Evolutionary conservation across 2,113 vertebrate genomes (phyloP).

Genomic region (Pterocles burchelli): DNA sequence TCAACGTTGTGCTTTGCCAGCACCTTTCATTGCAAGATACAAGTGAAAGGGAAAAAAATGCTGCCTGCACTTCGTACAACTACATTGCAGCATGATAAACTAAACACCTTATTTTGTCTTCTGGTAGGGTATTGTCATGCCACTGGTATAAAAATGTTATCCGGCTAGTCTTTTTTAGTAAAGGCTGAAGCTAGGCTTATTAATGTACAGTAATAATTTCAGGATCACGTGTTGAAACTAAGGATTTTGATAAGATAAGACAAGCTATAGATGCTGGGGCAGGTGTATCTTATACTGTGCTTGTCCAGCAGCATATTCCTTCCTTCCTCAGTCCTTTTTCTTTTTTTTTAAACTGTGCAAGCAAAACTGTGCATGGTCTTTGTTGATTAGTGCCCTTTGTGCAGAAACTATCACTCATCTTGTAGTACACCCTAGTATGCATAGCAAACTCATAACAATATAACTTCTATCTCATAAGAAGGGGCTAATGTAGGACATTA

Average conservation of each 20-base stretch:
- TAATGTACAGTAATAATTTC: constrained; percentile 64
- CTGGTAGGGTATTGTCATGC: background rate
- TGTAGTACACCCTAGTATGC: constrained; percentile 49
- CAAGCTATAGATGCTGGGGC: constrained; percentile 51
- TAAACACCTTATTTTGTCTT: constrained; percentile 28
- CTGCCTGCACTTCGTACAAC: constrained; percentile 15
- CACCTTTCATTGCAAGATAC: constrained; percentile 54
- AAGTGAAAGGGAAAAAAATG: constrained; percentile 29
- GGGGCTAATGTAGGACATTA: constrained; percentile 85
- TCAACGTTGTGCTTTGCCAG: constrained; percentile 41
- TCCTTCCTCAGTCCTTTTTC: background rate
- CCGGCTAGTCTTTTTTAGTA: constrained; percentile 47
- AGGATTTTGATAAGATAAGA: constrained; percentile 65
- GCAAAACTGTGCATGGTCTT: constrained; percentile 85
- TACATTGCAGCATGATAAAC: background rate
- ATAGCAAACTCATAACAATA: constrained; percentile 77
- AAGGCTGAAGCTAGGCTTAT: constrained; percentile 48
- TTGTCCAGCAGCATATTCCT: constrained; percentile 64
- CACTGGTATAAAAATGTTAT: constrained; percentile 47
- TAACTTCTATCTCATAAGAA: constrained; percentile 88
- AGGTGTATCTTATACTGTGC: constrained; percentile 63
- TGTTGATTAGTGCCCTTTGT: constrained; percentile 68
- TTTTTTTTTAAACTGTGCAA: constrained; percentile 63
- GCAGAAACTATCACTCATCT: constrained; percentile 71
- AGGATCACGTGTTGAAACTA: constrained; percentile 58